phyloP scores from a whole-genome alignment of 2,113 vertebrate species.

The Galeopterus variegatus region DNA sequence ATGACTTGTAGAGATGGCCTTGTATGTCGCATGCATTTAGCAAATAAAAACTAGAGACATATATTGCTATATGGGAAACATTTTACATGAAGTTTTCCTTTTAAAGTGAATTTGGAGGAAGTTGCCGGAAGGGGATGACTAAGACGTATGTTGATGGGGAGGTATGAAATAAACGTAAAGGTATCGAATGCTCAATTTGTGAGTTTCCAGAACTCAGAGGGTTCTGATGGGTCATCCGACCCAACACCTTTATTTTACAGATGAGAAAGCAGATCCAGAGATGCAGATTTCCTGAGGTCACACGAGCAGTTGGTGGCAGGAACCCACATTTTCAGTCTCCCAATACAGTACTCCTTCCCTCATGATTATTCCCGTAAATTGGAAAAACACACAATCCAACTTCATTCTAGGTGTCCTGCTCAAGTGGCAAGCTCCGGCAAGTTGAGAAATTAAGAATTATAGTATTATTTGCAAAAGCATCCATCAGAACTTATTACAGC shows the following conservation, averaged over 20 bases:
- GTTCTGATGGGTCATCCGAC: not conserved
- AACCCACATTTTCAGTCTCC: not conserved
- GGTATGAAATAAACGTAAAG: not conserved
- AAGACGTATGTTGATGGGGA: not conserved
- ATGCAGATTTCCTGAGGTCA: not conserved
- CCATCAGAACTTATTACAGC: slow-evolving; percentile 49
- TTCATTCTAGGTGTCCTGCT: not conserved
- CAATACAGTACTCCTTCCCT: not conserved
- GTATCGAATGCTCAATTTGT: not conserved
- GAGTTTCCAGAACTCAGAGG: not conserved
- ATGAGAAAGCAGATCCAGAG: not conserved
- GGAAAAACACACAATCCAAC: not conserved
- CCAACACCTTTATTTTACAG: not conserved
- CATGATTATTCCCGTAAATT: not conserved
- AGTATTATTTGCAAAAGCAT: slow-evolving; percentile 47
- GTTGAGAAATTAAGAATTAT: slow-evolving; percentile 59
- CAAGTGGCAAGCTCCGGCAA: slow-evolving; percentile 3
- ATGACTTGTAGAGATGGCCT: too few species aligned
- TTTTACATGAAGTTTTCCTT: not conserved
- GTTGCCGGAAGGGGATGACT: not conserved
- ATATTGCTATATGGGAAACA: not conserved
- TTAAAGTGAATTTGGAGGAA: slow-evolving; percentile 23
- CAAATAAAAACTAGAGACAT: not conserved
- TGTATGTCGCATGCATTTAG: not conserved
- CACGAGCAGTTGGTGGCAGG: not conserved